A percentile compares a stretch with the other conserved stretches of the same genome.
Evolutionary conservation across 2,888 invertebrate genomes (phyloP).

Genomic region (Nowickia ferox): DNA sequence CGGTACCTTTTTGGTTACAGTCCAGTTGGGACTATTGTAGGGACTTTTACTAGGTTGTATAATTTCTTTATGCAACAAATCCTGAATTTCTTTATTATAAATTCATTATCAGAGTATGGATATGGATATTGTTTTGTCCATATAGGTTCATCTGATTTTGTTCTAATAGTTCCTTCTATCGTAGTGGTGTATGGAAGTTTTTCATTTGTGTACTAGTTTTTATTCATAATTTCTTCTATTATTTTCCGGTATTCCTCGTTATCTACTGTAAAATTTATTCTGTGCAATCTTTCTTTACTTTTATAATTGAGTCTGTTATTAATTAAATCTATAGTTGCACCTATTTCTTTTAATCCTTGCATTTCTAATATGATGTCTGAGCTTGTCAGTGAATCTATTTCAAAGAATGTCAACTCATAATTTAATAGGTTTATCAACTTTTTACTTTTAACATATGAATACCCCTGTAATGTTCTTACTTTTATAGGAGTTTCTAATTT

Average conservation of each 20-base stretch:
- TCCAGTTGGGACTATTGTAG: not conserved
- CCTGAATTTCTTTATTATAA: conserved; percentile 11
- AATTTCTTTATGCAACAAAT: not conserved
- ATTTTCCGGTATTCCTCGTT: conserved; percentile 24
- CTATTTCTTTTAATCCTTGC: conserved; percentile 24
- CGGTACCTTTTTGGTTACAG: conserved; percentile 25
- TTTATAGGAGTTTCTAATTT: conserved; percentile 19
- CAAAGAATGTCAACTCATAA: conserved; percentile 30
- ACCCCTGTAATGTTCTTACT: conserved; percentile 27
- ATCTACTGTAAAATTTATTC: conserved; percentile 37
- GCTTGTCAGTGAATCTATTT: conserved; percentile 19
- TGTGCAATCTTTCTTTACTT: conserved; percentile 4
- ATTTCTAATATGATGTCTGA: conserved; percentile 28
- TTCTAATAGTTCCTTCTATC: conserved; percentile 44
- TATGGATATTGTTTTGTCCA: conserved; percentile 22
- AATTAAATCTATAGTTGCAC: conserved; percentile 1
- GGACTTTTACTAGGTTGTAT: too few relatives aligned
- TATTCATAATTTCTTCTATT: conserved; percentile 37
- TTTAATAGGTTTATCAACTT: conserved; percentile 15
- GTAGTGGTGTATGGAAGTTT: conserved; percentile 34
- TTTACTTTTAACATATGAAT: conserved; percentile 25
- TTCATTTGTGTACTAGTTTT: conserved; percentile 35
- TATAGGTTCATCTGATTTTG: conserved; percentile 32
- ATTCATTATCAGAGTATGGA: conserved; percentile 45
- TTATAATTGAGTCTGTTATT: conserved; percentile 10